phyloP scores from a whole-genome alignment of 2,888 invertebrate genomes.

The Idaea aversata region DNA sequence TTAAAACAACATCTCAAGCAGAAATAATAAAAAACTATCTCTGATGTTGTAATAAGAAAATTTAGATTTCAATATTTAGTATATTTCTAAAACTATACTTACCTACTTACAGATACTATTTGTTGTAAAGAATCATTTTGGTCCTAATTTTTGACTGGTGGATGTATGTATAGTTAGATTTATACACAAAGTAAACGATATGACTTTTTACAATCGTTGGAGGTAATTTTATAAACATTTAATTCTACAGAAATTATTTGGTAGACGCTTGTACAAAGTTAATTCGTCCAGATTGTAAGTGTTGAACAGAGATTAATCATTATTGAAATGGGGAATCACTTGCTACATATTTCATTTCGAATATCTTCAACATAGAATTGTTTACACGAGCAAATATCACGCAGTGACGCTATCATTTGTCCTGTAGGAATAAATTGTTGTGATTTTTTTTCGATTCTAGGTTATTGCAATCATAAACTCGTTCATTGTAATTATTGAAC shows the following conservation, averaged over 20 bases:
- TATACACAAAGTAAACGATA: too few species aligned
- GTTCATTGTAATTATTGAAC: neutral
- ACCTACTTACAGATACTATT: neutral
- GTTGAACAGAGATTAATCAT: neutral
- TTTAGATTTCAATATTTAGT: too few species aligned
- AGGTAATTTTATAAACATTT: too few species aligned
- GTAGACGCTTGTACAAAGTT: neutral
- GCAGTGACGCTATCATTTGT: constrained; percentile 30
- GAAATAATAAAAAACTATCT: too few species aligned
- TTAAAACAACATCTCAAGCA: too few species aligned
- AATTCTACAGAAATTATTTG: too few species aligned
- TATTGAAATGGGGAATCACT: constrained; percentile 13
- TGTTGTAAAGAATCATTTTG: neutral
- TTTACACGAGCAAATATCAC: constrained; percentile 36
- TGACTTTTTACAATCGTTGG: too few species aligned
- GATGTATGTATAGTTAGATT: neutral
- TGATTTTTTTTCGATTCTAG: constrained; percentile 11
- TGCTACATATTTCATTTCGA: constrained; percentile 15
- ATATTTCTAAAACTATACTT: neutral
- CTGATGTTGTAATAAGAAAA: too few species aligned
- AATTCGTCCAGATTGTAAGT: neutral
- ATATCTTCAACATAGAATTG: constrained; percentile 34
- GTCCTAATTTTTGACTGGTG: neutral
- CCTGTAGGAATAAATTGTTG: constrained; percentile 9
- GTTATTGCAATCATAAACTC: neutral